Base-by-base conservation (phyloP, 2,113 vertebrate genomes). In the Microtus oregoni region DNA sequence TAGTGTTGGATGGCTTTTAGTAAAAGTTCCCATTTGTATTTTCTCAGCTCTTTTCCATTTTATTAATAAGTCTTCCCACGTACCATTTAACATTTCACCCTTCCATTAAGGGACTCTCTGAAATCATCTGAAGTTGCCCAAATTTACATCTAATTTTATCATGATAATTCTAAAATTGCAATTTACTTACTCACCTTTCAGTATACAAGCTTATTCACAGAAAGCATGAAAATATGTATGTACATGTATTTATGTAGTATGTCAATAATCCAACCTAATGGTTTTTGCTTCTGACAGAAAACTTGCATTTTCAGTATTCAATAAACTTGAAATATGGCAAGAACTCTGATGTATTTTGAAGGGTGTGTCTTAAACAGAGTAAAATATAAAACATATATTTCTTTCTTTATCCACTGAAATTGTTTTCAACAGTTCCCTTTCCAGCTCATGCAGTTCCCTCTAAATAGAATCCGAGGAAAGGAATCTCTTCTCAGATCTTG, bases 401-500 rank as follows among this genome's bases (percentile, higher is more conserved):
- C 12, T 90, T 91, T 47, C 4, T 28, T 92, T 78, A 20, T 76
- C 2, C 35, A 65, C 41, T 93, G 89, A 28, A 70, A 72, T 17
- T 86, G 4, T 47, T 76, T 19, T n/a, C 11, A 41, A 47, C 44
- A 92, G 7, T 63, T 58, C 17, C 28, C 5, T 76, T 77, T 88
- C 58, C 32, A 44, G 44, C 3, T 65, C n/a, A 13, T 78, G 26
- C 22, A 7, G 1, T 65, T 90, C 65, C 19, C 15, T 86, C 35
- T 94, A 92, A 78, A 11, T 81, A 85, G 15, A 95, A 82, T 41
- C 30, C 3, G 88, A 93, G 22, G 67, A 44, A 94, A 92, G 11
- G 52, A 91, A 88, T 92, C 89, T 81, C 50, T 89, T 79, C 65
- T 91, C 89, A 70, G 2, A 17, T 22, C 17, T 94, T 96, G 77